Evolutionary conservation across 2,888 invertebrate genomes (phyloP), one percentile per base, ranked within the genome.

Genomic region (Candidula unifasciata): DNA sequence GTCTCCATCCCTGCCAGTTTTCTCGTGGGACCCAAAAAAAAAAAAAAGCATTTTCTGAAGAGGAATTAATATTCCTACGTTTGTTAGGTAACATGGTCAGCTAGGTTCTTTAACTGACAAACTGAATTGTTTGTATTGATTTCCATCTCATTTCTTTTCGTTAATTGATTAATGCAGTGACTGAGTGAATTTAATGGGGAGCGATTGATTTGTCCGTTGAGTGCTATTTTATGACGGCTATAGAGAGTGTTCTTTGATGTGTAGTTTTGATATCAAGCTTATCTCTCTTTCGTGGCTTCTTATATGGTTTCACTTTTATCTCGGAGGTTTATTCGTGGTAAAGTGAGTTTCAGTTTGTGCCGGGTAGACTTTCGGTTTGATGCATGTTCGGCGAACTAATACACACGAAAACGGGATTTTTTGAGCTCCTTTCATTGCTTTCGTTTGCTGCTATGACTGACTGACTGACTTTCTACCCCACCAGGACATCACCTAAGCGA

Each of bases 151-250:
- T 37, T 64, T 64, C 24, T 24, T 2, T 78, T 60, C 13, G 13
- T 33, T 76, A 57, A 57, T 57, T 78, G 77, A 78, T 60, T 60
- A 35, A 21, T 64, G 35, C 35, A 78, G 60, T 78, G 64, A 35
- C 37, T 35, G 35, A 35, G 18, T 60, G 77, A 77, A 35, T 35
- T 74, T 54, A 74, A 74, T 74, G 74, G 54, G n/a, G 37, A 64
- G 35, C 60, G 37, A 78, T 78, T 78, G 77, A 64, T 78, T 60
- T 3, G 24, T 33, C 13, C 2, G 24, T n/a, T 64, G 77, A 64
- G 37, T 64, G 77, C 27, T 30, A 54, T 54, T 74, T 74, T 54
- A 74, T 30, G 54, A 21, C 74, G 13, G 13, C 24, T 18, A 18
- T 33, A 18, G 52, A 54, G 54, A 18, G 54, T 74, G 10, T 27